A percentile compares a stretch with the other conserved stretches of the same genome.
phyloP scores from a whole-genome alignment of 2,888 invertebrate genomes.

The Axea sp. region DNA sequence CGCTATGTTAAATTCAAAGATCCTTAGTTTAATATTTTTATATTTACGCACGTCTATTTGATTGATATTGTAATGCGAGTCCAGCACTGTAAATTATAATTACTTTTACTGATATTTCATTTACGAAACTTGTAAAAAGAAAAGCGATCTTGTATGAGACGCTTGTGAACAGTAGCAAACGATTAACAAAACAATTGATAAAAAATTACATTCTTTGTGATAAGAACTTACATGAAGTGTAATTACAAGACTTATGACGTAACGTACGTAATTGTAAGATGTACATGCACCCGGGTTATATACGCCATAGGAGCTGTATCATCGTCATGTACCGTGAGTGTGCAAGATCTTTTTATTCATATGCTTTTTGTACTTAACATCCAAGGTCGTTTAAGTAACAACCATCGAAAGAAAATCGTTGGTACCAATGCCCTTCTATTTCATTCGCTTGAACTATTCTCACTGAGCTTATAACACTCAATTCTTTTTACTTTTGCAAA shows the following conservation, averaged over 20 bases:
- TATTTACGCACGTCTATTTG: too few species aligned
- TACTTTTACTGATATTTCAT: too few species aligned
- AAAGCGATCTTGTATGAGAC: too few species aligned
- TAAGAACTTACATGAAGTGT: constrained; percentile 45
- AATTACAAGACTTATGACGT: constrained; percentile 73
- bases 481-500: too few species aligned
- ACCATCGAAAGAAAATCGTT: constrained; percentile 16
- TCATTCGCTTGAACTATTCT: constrained; percentile 1
- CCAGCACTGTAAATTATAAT: too few species aligned
- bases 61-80: too few species aligned
- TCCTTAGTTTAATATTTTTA: too few species aligned
- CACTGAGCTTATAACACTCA: too few species aligned
- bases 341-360: constrained; percentile 62
- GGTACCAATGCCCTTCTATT: neutral
- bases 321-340: constrained; percentile 67
- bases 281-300: constrained; percentile 76
- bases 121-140: too few species aligned
- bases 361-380: constrained; percentile 53
- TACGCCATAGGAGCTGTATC: constrained; percentile 72
- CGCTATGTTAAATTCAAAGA: too few species aligned
- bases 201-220: constrained; percentile 25
- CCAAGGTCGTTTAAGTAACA: constrained; percentile 41
- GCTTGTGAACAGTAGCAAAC: too few species aligned
- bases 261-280: constrained; percentile 77
- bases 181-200: neutral